Evolutionary conservation across 2,888 invertebrate species (phyloP).

Genomic region (Tenthredo amoena): DNA sequence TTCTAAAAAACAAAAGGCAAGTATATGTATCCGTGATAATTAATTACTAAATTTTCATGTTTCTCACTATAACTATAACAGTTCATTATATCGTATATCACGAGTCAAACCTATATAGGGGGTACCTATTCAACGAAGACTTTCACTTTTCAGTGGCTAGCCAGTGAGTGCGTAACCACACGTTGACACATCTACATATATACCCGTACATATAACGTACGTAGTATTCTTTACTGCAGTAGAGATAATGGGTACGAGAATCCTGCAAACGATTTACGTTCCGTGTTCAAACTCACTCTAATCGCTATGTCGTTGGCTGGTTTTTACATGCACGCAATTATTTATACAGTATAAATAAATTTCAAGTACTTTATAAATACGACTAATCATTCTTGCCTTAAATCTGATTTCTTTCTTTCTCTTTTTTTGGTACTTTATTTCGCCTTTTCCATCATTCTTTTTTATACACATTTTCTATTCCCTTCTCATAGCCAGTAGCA

Average conservation of each 20-base stretch:
- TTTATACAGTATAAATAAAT: neutral
- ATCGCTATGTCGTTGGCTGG: neutral
- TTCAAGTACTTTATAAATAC: neutral
- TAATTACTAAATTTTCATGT: neutral
- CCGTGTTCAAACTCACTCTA: neutral
- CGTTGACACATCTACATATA: slow-evolving; percentile 3
- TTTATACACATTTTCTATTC: neutral
- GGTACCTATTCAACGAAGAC: slow-evolving; percentile 26
- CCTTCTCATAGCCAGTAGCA: neutral
- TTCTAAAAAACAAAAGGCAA: neutral
- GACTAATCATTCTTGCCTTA: neutral
- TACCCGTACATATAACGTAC: neutral
- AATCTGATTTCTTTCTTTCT: too few species aligned
- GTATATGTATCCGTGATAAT: neutral
- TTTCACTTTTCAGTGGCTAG: slow-evolving; percentile 38
- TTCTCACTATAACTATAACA: neutral
- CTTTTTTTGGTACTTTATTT: too few species aligned
- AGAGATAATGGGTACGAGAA: slow-evolving; percentile 5
- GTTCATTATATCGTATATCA: neutral
- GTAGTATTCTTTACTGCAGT: neutral
- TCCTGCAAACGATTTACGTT: neutral
- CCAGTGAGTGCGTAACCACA: slow-evolving; percentile 15
- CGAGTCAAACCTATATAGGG: slow-evolving; percentile 18
- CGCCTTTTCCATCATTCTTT: neutral
- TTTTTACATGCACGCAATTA: neutral